A percentile compares a stretch with the other conserved stretches of the same genome.
Conservation (phyloP, 1,140 invertebrate species). For the Drosophila bocki region DNA sequence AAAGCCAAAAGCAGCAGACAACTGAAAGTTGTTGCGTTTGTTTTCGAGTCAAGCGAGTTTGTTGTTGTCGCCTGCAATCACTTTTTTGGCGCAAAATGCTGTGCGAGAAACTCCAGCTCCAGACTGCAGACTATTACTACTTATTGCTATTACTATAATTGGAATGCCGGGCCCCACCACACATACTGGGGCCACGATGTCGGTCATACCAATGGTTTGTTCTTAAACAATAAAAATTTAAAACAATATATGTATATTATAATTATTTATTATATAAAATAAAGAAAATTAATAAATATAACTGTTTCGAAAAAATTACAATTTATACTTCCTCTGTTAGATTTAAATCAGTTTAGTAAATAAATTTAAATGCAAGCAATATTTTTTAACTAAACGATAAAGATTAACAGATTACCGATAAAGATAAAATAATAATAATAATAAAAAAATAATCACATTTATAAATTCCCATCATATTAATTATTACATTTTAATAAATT, state of each 20-base stretch:
- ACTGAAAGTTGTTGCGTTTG: conserved; percentile 77
- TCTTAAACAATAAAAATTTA: background rate
- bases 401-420: too few relatives aligned
- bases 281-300: background rate
- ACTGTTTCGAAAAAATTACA: too few relatives aligned
- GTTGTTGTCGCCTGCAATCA: conserved; percentile 70
- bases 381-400: too few relatives aligned
- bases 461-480: too few relatives aligned
- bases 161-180: conserved; percentile 58
- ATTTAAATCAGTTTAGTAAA: too few relatives aligned
- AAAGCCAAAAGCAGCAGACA: conserved; percentile 52
- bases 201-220: background rate
- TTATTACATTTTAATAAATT: too few relatives aligned
- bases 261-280: too few relatives aligned
- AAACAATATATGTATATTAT: too few relatives aligned
- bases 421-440: too few relatives aligned
- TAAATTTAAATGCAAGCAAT: too few relatives aligned
- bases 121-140: conserved; percentile 45
- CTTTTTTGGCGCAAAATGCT: conserved; percentile 57
- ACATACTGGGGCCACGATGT: conserved; percentile 5
- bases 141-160: conserved; percentile 41
- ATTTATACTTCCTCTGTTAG: too few relatives aligned
- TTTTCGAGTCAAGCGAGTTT: conserved; percentile 73
- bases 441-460: too few relatives aligned
- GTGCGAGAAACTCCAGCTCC: conserved; percentile 47